Percentiles rank a stretch among this genome's conserved stretches.
Conservation (phyloP, 2,113 vertebrate species). For the Nettapus auritus region DNA sequence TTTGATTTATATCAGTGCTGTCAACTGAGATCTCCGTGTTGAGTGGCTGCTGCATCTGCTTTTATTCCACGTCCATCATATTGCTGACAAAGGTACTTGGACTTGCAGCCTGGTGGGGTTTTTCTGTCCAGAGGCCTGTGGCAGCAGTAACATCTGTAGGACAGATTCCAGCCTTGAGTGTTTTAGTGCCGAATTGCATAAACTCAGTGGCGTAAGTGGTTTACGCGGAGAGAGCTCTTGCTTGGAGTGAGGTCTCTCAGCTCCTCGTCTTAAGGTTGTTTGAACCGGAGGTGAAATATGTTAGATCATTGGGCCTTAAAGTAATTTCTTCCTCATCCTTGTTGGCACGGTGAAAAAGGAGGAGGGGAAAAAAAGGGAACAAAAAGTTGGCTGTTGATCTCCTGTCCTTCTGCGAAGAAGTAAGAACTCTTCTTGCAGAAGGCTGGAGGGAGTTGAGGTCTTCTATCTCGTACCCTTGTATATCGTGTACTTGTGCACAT, state of each 20-base stretch:
- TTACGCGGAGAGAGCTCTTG: neutral
- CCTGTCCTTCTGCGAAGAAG: neutral
- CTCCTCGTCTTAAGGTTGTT: neutral
- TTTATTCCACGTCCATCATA: neutral
- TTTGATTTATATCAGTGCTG: neutral
- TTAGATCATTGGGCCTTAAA: neutral
- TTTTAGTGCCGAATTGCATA: neutral
- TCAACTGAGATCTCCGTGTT: neutral
- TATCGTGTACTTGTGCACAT: neutral
- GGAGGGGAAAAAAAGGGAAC: accelerated
- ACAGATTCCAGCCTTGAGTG: neutral
- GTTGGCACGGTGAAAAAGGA: neutral
- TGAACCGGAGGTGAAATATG: neutral
- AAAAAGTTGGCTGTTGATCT: neutral
- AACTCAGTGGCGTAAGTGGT: neutral
- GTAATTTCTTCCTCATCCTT: neutral
- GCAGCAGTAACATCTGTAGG: slow-evolving; percentile 32
- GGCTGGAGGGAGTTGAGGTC: neutral
- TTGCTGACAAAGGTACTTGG: neutral
- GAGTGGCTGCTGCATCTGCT: neutral
- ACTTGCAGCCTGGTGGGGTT: neutral
- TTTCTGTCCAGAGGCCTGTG: neutral
- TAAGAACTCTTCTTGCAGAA: neutral
- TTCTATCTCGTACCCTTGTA: neutral
- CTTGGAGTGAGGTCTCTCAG: neutral